Conservation (phyloP, 1,140 invertebrate species). For the Cyrtorhinus lividipennis region DNA sequence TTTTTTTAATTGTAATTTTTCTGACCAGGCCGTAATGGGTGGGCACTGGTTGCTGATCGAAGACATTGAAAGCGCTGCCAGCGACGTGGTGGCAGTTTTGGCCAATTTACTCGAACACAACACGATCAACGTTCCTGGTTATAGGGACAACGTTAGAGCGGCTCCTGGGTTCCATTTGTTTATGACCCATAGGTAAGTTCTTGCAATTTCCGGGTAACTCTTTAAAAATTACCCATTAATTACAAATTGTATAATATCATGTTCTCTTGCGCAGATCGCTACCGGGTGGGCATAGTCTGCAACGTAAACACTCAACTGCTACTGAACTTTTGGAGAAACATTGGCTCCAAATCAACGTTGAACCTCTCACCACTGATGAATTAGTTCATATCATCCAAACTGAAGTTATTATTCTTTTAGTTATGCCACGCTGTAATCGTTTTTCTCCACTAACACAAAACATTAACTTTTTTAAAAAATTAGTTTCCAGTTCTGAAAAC, state of each 20-base stretch:
- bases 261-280: constrained; percentile 40
- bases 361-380: constrained; percentile 60
- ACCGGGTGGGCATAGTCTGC: constrained; percentile 38
- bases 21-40: constrained; percentile 58
- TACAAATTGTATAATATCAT: constrained; percentile 16
- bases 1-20: neutral
- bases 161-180: constrained; percentile 81
- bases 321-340: constrained; percentile 61
- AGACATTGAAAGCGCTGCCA: constrained; percentile 85
- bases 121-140: constrained; percentile 70
- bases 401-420: constrained; percentile 22
- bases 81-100: constrained; percentile 82
- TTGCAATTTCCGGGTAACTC: neutral
- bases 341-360: constrained; percentile 64
- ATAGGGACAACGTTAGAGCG: constrained; percentile 60
- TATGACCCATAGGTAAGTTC: constrained; percentile 60
- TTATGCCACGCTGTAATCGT: neutral
- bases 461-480: neutral
- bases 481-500: constrained; percentile 58
- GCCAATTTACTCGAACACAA: constrained; percentile 71
- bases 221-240: neutral
- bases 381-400: constrained; percentile 47
- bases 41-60: constrained; percentile 90
- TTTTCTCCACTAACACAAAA: too few species aligned
- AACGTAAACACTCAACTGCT: constrained; percentile 46